phyloP scores from a whole-genome alignment of 2,797 vertebrate species.

The Morelia viridis region DNA sequence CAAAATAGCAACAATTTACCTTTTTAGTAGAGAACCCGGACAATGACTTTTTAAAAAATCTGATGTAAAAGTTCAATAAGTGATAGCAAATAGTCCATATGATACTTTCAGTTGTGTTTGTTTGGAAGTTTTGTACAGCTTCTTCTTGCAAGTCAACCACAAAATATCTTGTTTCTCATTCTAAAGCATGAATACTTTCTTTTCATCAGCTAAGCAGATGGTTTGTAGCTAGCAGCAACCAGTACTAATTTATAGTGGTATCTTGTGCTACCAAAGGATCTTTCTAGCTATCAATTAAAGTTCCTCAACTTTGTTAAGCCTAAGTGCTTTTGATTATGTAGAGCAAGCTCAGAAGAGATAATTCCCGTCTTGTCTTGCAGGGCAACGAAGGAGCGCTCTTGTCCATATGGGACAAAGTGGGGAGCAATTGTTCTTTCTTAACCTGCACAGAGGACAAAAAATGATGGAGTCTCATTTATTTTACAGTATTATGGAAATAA shows the following conservation, averaged over 20 bases:
- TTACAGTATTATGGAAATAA: not conserved
- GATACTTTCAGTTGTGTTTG: not conserved
- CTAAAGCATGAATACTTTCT: no score
- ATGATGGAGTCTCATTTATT: not conserved
- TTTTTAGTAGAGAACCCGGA: not conserved
- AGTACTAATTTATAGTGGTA: not conserved
- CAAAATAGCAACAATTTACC: not conserved
- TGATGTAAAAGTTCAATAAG: not conserved
- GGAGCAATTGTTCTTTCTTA: not conserved
- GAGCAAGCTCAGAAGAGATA: not conserved
- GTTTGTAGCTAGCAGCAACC: not conserved
- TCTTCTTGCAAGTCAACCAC: not conserved
- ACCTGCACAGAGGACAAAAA: not conserved
- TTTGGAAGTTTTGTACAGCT: not conserved
- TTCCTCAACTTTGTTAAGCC: not conserved
- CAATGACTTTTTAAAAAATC: not conserved
- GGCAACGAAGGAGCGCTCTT: not conserved
- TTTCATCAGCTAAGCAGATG: no score
- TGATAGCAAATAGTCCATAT: not conserved
- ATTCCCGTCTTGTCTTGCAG: not conserved
- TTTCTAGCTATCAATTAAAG: not conserved
- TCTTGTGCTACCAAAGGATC: not conserved
- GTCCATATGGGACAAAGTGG: not conserved
- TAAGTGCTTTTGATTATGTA: not conserved
- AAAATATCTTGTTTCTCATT: not conserved